Percentiles rank a stretch among this genome's conserved stretches.
Evolutionary conservation across 2,888 invertebrate genomes (phyloP).

Genomic region (Cyrtodaria siliqua): DNA sequence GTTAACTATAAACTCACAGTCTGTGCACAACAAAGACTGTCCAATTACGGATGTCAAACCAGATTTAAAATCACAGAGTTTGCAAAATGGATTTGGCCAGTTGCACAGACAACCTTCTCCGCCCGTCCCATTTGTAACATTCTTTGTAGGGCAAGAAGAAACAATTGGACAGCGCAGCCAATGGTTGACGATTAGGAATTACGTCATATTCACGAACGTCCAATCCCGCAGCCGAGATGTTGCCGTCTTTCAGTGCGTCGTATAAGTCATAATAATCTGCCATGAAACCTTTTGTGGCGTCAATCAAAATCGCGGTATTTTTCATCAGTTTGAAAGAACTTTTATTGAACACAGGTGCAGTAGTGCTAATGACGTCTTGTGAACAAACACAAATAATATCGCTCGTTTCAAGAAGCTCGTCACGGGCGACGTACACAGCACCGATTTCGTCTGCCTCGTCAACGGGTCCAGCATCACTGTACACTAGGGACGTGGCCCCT

Average conservation of each 20-base stretch:
- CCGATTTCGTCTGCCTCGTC: constrained; percentile 87
- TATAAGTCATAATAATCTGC: constrained; percentile 92
- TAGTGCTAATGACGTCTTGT: constrained; percentile 89
- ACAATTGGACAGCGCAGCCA: constrained; percentile 92
- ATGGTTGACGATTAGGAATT: constrained; percentile 91
- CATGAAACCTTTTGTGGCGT: constrained; percentile 90
- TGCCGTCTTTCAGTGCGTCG: constrained; percentile 90
- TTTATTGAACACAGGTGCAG: constrained; percentile 89
- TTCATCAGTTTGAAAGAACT: constrained; percentile 95
- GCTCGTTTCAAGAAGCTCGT: constrained; percentile 90
- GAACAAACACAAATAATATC: constrained; percentile 95
- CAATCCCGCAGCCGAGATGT: constrained; percentile 93
- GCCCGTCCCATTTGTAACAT: constrained; percentile 66
- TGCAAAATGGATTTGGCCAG: constrained; percentile 46
- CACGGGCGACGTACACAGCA: constrained; percentile 90
- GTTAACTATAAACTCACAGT: constrained; percentile 16
- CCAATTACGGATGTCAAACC: too few relatives aligned
- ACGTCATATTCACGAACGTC: constrained; percentile 91
- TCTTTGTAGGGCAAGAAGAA: constrained; percentile 90
- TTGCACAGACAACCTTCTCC: constrained; percentile 50
- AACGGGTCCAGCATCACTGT: constrained; percentile 89
- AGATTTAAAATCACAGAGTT: not conserved
- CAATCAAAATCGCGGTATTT: constrained; percentile 92
- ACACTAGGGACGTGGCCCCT: constrained; percentile 90
- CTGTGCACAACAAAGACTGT: too few relatives aligned